Evolutionary conservation across 2,888 invertebrate genomes (phyloP).

Genomic region (Leptopilina syphax): DNA sequence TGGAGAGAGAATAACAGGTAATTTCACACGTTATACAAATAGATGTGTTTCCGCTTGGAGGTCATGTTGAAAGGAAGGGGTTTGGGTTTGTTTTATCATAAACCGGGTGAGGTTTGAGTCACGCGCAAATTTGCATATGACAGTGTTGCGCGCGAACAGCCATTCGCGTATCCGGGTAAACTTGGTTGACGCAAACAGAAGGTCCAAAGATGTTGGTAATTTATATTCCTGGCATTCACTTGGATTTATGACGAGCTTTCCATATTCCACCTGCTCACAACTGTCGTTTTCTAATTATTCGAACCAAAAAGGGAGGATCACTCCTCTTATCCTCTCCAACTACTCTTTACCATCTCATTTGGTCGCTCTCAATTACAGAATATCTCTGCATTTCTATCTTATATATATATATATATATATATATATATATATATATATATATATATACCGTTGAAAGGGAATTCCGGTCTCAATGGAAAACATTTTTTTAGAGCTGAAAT

Average conservation of each 20-base stretch:
- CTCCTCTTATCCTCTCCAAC: constrained; percentile 41
- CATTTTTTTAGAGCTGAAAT: too few species aligned
- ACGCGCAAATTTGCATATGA: constrained; percentile 62
- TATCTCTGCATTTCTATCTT: too few species aligned
- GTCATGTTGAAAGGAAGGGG: not conserved
- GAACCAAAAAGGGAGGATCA: constrained; percentile 46
- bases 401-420: too few species aligned
- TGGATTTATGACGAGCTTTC: constrained; percentile 57
- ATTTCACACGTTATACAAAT: constrained; percentile 2
- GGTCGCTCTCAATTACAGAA: too few species aligned
- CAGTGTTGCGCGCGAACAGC: constrained; percentile 51
- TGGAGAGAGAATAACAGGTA: not conserved
- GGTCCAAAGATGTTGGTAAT: constrained; percentile 61
- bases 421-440: too few species aligned
- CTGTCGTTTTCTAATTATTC: constrained; percentile 65
- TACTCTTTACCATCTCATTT: constrained; percentile 46
- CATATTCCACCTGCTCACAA: constrained; percentile 56
- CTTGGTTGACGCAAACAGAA: constrained; percentile 55
- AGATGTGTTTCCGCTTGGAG: constrained; percentile 6
- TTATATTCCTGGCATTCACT: constrained; percentile 66
- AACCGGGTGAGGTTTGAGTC: constrained; percentile 46
- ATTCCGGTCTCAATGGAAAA: too few species aligned
- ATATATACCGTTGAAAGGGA: too few species aligned
- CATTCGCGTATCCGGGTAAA: constrained; percentile 48
- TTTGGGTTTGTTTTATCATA: constrained; percentile 21